Conservation (phyloP, 1,140 invertebrate genomes). For the Pseudomyrmex concolor region DNA sequence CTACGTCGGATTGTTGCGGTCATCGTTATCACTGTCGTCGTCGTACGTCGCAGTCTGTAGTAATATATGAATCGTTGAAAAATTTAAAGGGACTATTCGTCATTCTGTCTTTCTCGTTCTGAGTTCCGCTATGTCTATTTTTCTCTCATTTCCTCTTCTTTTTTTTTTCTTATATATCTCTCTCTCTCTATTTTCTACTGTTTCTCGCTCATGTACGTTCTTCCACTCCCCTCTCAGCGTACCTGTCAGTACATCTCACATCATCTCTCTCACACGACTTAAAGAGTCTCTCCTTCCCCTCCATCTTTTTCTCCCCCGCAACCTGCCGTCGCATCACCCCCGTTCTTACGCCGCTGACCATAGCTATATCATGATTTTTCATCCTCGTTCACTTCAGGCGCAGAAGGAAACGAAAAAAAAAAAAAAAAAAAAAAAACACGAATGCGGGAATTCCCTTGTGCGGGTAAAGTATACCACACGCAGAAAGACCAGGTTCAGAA, state of each 20-base stretch:
- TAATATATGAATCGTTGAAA: slow-evolving; percentile 4
- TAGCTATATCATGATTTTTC: slow-evolving; percentile 32
- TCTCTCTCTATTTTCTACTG: background rate
- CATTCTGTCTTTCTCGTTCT: slow-evolving; percentile 51
- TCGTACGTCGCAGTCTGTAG: too few species aligned
- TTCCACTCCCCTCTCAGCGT: background rate
- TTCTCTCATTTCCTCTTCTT: slow-evolving; percentile 37
- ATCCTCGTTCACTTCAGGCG: slow-evolving; percentile 35
- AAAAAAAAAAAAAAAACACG: too few species aligned
- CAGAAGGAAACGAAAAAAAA: slow-evolving; percentile 51
- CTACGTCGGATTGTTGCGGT: background rate
- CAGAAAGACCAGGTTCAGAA: slow-evolving; percentile 89
- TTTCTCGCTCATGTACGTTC: slow-evolving; percentile 9
- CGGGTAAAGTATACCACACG: slow-evolving; percentile 89
- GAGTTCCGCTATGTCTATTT: slow-evolving; percentile 41
- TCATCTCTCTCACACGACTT: slow-evolving; percentile 15
- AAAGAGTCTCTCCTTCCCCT: background rate
- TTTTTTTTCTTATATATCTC: background rate
- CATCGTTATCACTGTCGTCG: background rate
- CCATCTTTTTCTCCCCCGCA: background rate
- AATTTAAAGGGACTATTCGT: background rate
- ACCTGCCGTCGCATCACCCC: slow-evolving; percentile 22
- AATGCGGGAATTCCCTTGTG: slow-evolving; percentile 78
- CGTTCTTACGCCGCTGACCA: background rate
- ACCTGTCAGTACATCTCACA: slow-evolving; percentile 1